These are phyloP conservation scores for Ardeotis arabs DNA, from an alignment of 2,113 vertebrate species.

Conservation along the genomic window DNA sequence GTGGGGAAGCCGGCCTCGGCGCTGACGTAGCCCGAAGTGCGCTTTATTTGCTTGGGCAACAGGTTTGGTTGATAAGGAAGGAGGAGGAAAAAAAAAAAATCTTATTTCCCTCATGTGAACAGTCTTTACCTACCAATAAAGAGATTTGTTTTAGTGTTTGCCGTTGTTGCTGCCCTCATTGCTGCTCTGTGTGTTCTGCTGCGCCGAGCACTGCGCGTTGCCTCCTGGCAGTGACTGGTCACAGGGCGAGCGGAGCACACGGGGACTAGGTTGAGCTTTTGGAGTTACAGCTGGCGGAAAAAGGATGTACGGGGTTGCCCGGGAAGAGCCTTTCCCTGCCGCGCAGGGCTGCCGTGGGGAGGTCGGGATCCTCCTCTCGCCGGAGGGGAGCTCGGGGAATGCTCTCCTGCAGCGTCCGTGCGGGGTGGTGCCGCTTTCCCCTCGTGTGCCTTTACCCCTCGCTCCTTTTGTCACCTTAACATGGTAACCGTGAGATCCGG, in stretches of 20 bases:
- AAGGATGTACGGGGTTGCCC: background rate
- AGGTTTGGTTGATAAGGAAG: background rate
- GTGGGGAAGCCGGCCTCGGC: background rate
- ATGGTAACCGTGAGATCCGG: accelerated
- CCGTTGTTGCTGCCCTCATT: too few species aligned
- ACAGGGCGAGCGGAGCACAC: background rate
- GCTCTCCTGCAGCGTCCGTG: background rate
- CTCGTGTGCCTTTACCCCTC: background rate
- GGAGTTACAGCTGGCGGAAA: background rate
- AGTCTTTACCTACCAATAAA: background rate
- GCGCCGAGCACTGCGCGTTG: accelerated
- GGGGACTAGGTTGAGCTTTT: background rate
- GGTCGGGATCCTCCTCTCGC: background rate
- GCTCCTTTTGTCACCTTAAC: background rate
- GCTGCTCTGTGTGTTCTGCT: background rate
- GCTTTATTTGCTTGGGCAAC: background rate
- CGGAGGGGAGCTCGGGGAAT: too few species aligned
- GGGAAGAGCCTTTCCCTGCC: background rate
- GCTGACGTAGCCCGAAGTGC: background rate
- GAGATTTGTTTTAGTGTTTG: background rate
- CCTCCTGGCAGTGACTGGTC: background rate
- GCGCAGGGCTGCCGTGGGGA: background rate
- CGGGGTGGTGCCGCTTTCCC: background rate
- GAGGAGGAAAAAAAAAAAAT: background rate
- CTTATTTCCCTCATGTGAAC: background rate